A percentile compares a stretch with the other conserved stretches of the same genome.
phyloP scores from a whole-genome alignment of 2,113 vertebrate species.

The Xerus inauris region DNA sequence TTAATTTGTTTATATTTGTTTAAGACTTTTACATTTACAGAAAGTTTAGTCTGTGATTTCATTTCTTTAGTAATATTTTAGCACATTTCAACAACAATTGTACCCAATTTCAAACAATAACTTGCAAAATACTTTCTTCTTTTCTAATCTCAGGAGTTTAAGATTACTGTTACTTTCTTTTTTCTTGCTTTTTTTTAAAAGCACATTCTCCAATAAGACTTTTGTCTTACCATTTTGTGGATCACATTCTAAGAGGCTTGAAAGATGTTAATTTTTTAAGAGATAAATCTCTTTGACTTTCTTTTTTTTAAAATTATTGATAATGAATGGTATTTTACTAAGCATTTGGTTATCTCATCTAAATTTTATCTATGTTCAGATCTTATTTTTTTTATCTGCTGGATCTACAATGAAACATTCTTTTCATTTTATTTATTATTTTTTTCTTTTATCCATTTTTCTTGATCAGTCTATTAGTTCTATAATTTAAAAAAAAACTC shows the following conservation, averaged over 20 bases:
- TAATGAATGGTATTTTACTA: neutral
- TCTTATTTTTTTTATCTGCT: neutral
- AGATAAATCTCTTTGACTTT: neutral
- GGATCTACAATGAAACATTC: neutral
- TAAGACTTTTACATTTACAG: neutral
- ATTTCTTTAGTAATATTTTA: neutral
- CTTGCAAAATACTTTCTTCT: neutral
- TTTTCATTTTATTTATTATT: neutral
- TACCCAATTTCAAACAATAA: neutral
- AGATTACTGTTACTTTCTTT: neutral
- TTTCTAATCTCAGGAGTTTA: neutral
- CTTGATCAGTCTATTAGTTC: neutral
- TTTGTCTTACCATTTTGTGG: neutral
- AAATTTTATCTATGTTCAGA: neutral
- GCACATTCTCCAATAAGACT: neutral
- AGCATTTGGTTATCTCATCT: neutral
- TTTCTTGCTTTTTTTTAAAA: too few relatives aligned
- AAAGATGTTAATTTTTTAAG: slow-evolving; percentile 17
- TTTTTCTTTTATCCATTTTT: neutral
- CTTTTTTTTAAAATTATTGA: neutral
- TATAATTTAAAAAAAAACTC: neutral
- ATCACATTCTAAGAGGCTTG: neutral
- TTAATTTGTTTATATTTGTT: neutral
- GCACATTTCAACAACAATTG: neutral
- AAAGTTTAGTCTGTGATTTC: neutral